Percentiles rank a stretch among this genome's conserved stretches.
phyloP scores from a whole-genome alignment of 2,888 invertebrate species.

The Epirrhoe alternata region DNA sequence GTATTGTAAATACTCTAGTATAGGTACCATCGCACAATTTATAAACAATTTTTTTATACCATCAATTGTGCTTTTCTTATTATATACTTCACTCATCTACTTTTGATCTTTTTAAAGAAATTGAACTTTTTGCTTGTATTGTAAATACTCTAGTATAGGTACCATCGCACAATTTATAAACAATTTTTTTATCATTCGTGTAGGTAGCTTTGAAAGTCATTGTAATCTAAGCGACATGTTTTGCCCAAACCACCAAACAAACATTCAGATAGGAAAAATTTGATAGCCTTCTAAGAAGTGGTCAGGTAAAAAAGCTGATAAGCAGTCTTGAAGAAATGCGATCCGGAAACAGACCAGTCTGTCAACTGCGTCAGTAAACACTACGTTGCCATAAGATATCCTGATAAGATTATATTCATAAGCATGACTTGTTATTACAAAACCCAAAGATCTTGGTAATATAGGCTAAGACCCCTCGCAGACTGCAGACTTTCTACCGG shows the following conservation, averaged over 20 bases:
- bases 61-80: too few species aligned
- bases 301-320: slow-evolving; percentile 53
- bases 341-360: slow-evolving; percentile 55
- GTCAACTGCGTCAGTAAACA: slow-evolving; percentile 50
- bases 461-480: too few species aligned
- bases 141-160: too few species aligned
- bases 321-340: slow-evolving; percentile 56
- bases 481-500: too few species aligned
- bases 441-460: background rate
- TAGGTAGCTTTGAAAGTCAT: background rate
- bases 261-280: slow-evolving; percentile 9
- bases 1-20: too few species aligned
- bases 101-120: too few species aligned
- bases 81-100: too few species aligned
- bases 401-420: slow-evolving; percentile 44
- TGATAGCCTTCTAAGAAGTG: slow-evolving; percentile 51
- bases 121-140: too few species aligned
- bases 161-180: too few species aligned
- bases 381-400: slow-evolving; percentile 45
- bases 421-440: background rate
- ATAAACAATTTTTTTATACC: too few species aligned
- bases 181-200: background rate
- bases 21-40: too few species aligned
- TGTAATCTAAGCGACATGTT: slow-evolving; percentile 11
- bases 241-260: slow-evolving; percentile 19